Evolutionary conservation across 1,140 invertebrate genomes (phyloP).

Genomic region (Phymastichus coffea): DNA sequence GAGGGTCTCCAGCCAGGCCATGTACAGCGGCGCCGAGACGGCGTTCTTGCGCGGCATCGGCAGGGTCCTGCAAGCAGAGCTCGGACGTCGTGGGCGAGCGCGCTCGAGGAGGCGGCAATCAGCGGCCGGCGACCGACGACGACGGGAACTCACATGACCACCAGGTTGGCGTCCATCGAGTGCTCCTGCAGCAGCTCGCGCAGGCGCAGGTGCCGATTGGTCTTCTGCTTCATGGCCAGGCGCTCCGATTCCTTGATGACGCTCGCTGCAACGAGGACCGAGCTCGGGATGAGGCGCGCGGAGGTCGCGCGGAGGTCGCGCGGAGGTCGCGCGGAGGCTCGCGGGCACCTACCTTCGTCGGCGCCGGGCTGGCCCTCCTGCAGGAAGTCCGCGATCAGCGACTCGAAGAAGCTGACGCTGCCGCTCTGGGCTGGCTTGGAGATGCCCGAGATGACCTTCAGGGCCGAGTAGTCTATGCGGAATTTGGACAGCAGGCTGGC

Average conservation of each 20-base stretch:
- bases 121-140: no score
- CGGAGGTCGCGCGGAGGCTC: background rate
- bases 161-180: conserved; percentile 80
- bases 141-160: conserved; percentile 88
- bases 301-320: no score
- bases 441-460: conserved; percentile 86
- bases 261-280: conserved; percentile 54
- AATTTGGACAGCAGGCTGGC: conserved; percentile 94
- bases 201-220: conserved; percentile 84
- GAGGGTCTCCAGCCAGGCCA: conserved; percentile 92
- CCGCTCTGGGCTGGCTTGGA: conserved; percentile 70
- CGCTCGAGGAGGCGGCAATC: no score
- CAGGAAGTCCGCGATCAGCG: conserved; percentile 71
- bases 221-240: conserved; percentile 84
- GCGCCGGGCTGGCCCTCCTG: conserved; percentile 57
- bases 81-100: no score
- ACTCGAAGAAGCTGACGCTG: conserved; percentile 79
- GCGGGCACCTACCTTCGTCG: conserved; percentile 32
- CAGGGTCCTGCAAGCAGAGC: conserved; percentile 73
- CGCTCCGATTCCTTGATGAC: conserved; percentile 80
- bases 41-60: conserved; percentile 89
- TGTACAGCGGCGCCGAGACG: conserved; percentile 85
- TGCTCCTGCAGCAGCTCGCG: conserved; percentile 84
- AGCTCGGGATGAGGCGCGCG: background rate
- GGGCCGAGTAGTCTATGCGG: conserved; percentile 91